Percentiles rank a stretch among this genome's conserved stretches.
These are phyloP conservation scores for Tiphia femorata DNA, from an alignment of 2,888 invertebrate genomes.

Conservation along the genomic window DNA sequence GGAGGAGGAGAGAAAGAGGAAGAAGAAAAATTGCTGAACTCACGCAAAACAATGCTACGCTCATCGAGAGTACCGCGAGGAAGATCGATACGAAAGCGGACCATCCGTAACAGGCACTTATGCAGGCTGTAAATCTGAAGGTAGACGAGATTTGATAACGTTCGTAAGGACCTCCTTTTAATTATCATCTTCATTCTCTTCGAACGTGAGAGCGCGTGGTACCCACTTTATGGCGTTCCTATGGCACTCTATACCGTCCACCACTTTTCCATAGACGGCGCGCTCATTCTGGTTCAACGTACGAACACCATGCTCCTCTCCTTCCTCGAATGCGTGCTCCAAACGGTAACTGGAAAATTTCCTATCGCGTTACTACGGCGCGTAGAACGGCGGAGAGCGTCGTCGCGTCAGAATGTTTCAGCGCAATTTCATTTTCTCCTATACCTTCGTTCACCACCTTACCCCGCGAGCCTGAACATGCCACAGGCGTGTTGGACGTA, in stretches of 20 bases:
- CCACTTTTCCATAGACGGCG: background rate
- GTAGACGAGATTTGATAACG: background rate
- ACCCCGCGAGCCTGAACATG: constrained; percentile 3
- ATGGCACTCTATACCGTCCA: background rate
- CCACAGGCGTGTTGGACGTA: background rate
- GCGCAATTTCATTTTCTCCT: too few relatives aligned
- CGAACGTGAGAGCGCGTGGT: background rate
- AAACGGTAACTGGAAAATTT: background rate
- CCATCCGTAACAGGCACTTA: background rate
- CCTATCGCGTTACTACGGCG: background rate
- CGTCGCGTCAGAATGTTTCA: too few relatives aligned
- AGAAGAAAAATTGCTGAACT: too few relatives aligned
- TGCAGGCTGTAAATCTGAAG: background rate
- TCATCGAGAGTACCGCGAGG: background rate
- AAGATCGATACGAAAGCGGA: background rate
- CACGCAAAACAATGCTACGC: background rate
- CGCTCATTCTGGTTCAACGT: background rate
- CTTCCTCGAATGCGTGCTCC: background rate
- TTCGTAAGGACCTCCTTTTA: background rate
- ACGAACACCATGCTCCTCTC: too few relatives aligned
- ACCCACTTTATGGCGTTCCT: background rate
- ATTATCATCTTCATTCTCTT: background rate
- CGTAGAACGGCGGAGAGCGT: background rate
- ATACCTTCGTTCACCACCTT: background rate
- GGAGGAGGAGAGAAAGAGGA: too few relatives aligned